Conservation (phyloP, 2,888 invertebrate genomes). For the Macaria liturata region DNA sequence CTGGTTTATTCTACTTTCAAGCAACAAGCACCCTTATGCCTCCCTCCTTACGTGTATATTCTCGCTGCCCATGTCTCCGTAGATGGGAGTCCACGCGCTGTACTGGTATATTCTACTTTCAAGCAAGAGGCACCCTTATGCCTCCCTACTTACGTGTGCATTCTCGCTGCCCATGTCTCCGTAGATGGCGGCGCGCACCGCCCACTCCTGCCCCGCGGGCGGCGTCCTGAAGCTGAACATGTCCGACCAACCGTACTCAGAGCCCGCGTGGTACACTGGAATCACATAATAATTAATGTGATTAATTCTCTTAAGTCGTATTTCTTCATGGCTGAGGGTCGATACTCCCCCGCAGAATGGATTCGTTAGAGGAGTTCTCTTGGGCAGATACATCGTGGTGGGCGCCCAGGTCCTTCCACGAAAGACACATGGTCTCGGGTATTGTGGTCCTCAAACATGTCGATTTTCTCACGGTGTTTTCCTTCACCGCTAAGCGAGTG, state of each 20-base stretch:
- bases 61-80: conserved; percentile 96
- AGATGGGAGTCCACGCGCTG: conserved; percentile 83
- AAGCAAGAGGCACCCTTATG: neutral
- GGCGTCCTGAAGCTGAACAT: conserved; percentile 90
- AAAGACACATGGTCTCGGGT: no score
- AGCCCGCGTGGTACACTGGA: conserved; percentile 91
- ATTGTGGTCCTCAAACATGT: no score
- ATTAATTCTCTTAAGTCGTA: no score
- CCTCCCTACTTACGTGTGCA: conserved; percentile 83
- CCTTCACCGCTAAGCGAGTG: no score
- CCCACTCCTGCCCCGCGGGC: conserved; percentile 87
- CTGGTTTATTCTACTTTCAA: no score
- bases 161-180: conserved; percentile 98
- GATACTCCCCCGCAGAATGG: no score
- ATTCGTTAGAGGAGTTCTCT: no score
- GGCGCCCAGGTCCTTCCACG: no score
- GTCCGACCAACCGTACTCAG: conserved; percentile 91
- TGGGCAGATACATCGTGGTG: no score
- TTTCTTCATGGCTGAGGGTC: no score
- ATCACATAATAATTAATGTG: neutral
- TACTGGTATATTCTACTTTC: no score
- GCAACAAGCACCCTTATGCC: neutral
- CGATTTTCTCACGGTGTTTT: no score
- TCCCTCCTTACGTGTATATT: conserved; percentile 87
- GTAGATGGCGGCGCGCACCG: conserved; percentile 92